Conservation (phyloP, 2,888 invertebrate genomes). For the Shargacucullia verbasci region DNA sequence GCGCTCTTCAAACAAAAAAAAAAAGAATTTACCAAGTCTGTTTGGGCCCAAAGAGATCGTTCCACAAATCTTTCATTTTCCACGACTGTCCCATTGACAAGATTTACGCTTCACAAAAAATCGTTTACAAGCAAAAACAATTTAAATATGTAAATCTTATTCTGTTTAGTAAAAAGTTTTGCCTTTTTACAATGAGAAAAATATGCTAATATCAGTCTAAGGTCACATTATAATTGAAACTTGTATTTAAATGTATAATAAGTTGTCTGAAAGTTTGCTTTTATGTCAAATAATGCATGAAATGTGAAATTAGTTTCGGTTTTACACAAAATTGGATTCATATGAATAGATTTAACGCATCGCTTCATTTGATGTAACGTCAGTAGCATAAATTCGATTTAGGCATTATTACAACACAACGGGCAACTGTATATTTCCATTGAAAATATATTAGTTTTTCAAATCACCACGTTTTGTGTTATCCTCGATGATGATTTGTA, state of each 20-base stretch:
- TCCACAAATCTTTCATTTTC: constrained; percentile 48
- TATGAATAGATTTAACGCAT: too few relatives aligned
- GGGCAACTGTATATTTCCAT: too few relatives aligned
- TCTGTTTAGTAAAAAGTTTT: constrained; percentile 52
- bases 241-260: constrained; percentile 41
- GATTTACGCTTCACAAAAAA: constrained; percentile 53
- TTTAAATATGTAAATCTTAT: constrained; percentile 50
- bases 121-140: constrained; percentile 51
- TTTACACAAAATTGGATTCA: constrained; percentile 3
- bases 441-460: too few relatives aligned
- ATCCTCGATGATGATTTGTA: too few relatives aligned
- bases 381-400: too few relatives aligned
- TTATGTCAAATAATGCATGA: constrained; percentile 27
- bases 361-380: too few relatives aligned
- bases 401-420: too few relatives aligned
- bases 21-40: constrained; percentile 2
- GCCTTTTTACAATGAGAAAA: constrained; percentile 49
- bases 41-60: constrained; percentile 30
- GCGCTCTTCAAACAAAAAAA: constrained; percentile 4
- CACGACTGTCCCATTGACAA: constrained; percentile 36
- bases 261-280: constrained; percentile 19
- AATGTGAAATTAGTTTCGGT: constrained; percentile 12
- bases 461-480: too few relatives aligned
- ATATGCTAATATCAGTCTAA: constrained; percentile 43
- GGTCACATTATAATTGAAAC: constrained; percentile 37